A percentile compares a stretch with the other conserved stretches of the same genome.
phyloP scores from a whole-genome alignment of 1,140 invertebrate genomes.

The Nebria ingens region DNA sequence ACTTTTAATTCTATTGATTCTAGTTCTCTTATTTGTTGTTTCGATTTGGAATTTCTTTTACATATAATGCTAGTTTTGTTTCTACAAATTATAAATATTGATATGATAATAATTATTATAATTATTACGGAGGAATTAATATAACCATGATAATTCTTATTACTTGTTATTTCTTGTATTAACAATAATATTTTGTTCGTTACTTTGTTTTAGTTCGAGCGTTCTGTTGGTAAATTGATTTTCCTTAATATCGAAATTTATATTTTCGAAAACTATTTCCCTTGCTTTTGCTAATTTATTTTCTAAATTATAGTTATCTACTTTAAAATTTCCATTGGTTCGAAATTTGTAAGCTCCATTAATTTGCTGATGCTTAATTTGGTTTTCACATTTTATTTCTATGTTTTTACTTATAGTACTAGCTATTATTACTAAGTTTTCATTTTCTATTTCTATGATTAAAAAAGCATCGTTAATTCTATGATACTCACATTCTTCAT shows the following conservation, averaged over 20 bases:
- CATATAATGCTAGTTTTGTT: neutral
- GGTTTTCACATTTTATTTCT: neutral
- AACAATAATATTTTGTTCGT: neutral
- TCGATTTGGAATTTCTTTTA: neutral
- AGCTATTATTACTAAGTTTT: neutral
- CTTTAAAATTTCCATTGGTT: neutral
- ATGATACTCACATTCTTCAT: neutral
- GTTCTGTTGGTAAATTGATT: neutral
- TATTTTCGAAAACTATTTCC: slow-evolving; percentile 1
- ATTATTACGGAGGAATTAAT: neutral
- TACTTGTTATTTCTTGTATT: neutral
- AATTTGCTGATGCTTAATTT: neutral
- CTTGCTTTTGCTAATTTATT: neutral
- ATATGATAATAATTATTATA: neutral
- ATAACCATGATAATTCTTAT: neutral
- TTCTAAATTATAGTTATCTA: neutral
- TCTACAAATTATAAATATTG: neutral
- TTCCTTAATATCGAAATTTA: neutral
- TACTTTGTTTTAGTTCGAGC: neutral
- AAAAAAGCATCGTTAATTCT: neutral
- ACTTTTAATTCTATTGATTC: neutral
- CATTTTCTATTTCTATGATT: neutral
- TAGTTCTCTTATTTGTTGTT: too few species aligned
- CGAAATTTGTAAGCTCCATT: neutral
- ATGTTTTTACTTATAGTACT: neutral